Conservation (phyloP, 2,797 vertebrate species). For the Halcyon smyrnensis region DNA sequence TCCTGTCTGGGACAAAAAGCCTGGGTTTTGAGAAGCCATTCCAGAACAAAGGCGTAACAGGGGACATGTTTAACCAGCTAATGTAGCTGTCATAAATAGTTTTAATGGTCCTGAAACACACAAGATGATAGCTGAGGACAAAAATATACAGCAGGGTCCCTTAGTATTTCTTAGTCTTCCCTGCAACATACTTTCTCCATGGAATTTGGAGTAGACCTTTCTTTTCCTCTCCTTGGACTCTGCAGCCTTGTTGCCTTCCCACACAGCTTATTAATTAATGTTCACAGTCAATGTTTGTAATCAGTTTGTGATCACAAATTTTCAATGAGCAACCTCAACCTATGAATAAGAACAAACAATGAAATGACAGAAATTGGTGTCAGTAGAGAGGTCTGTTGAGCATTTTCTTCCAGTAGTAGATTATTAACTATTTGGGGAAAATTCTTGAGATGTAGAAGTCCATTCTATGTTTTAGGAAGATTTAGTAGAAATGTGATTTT, state of each 20-base stretch:
- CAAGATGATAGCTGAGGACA: neutral
- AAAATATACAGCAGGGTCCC: neutral
- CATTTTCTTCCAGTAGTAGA: neutral
- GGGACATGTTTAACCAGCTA: neutral
- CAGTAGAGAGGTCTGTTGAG: neutral
- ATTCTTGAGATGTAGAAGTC: neutral
- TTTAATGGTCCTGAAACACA: neutral
- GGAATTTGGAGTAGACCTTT: neutral
- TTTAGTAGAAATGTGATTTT: neutral
- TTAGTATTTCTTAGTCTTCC: neutral
- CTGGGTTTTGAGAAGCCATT: neutral
- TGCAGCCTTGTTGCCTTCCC: neutral
- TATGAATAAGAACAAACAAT: neutral
- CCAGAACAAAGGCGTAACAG: neutral
- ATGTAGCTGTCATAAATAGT: neutral
- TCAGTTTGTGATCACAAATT: neutral
- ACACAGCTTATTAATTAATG: neutral
- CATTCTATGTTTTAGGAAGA: neutral
- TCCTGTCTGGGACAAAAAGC: neutral
- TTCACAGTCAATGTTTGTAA: too few species aligned
- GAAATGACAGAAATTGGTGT: neutral
- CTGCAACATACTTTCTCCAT: neutral
- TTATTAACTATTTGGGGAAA: neutral
- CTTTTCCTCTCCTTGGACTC: neutral
- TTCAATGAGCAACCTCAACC: neutral